Evolutionary conservation across 2,888 invertebrate genomes (phyloP).

Genomic region (Drosophila neotestacea): DNA sequence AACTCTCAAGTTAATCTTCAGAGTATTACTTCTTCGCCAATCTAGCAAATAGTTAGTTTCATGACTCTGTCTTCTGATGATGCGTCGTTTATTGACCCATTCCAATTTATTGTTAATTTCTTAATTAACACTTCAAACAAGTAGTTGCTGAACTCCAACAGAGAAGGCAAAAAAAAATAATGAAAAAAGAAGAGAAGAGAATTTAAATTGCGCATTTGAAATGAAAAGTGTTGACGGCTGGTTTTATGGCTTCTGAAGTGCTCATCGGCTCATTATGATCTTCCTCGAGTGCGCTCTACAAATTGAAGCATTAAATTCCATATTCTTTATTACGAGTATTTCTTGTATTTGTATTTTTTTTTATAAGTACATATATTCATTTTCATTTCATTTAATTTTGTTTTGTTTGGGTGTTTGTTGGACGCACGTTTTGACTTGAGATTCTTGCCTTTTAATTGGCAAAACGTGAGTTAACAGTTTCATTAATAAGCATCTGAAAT

Average conservation of each 20-base stretch:
- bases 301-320: conserved; percentile 73
- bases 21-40: conserved; percentile 12
- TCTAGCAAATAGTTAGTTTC: neutral
- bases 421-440: conserved; percentile 69
- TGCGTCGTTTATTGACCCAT: conserved; percentile 58
- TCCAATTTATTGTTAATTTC: conserved; percentile 63
- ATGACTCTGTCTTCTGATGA: conserved; percentile 23
- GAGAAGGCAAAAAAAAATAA: neutral
- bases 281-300: conserved; percentile 69
- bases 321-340: conserved; percentile 9
- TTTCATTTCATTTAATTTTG: conserved; percentile 31
- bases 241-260: conserved; percentile 56
- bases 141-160: conserved; percentile 31
- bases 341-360: conserved; percentile 18
- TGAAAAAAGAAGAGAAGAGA: conserved; percentile 8
- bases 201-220: conserved; percentile 71
- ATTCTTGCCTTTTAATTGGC: conserved; percentile 70
- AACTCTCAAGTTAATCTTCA: neutral
- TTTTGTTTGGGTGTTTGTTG: conserved; percentile 57
- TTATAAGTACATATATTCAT: conserved; percentile 1
- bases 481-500: conserved; percentile 63
- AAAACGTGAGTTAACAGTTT: conserved; percentile 78
- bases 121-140: conserved; percentile 71
- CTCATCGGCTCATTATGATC: conserved; percentile 62
- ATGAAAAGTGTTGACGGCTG: conserved; percentile 70